Evolutionary conservation across 2,888 invertebrate genomes (phyloP).

Genomic region (Melieria crassipennis): DNA sequence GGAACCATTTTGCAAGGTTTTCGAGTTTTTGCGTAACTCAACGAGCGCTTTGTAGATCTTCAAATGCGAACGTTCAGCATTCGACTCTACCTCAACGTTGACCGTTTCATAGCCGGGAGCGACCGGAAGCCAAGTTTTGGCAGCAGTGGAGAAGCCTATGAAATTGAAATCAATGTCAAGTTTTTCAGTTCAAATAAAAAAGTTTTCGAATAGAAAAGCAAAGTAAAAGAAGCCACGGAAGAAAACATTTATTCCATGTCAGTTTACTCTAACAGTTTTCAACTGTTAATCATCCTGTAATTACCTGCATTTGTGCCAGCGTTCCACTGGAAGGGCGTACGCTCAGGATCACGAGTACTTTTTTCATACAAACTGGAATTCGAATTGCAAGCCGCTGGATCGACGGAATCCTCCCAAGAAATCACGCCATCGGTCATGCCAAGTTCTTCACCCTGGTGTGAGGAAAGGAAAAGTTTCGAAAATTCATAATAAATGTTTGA

Average conservation of each 20-base stretch:
- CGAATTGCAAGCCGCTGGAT: slow-evolving; percentile 67
- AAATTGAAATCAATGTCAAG: slow-evolving; percentile 36
- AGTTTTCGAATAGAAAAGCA: neutral
- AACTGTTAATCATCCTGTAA: neutral
- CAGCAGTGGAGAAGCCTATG: slow-evolving; percentile 60
- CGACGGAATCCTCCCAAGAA: slow-evolving; percentile 69
- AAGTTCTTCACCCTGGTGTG: slow-evolving; percentile 66
- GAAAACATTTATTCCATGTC: neutral
- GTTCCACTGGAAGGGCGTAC: slow-evolving; percentile 73
- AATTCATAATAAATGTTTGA: neutral
- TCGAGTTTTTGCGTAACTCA: slow-evolving; percentile 56
- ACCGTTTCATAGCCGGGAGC: slow-evolving; percentile 70
- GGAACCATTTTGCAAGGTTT: slow-evolving; percentile 52
- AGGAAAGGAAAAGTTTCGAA: neutral
- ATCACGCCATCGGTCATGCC: slow-evolving; percentile 64
- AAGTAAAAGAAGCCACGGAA: neutral
- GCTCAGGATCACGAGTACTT: slow-evolving; percentile 70
- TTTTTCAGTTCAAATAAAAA: neutral
- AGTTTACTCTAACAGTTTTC: neutral
- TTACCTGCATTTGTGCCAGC: slow-evolving; percentile 54
- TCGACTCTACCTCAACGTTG: slow-evolving; percentile 69
- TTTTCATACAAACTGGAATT: slow-evolving; percentile 68
- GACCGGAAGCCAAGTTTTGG: slow-evolving; percentile 60
- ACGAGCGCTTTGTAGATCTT: slow-evolving; percentile 70
- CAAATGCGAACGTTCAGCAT: slow-evolving; percentile 68